Base-by-base conservation (phyloP, 2,888 invertebrate species). In the Nomada goodeniana region DNA sequence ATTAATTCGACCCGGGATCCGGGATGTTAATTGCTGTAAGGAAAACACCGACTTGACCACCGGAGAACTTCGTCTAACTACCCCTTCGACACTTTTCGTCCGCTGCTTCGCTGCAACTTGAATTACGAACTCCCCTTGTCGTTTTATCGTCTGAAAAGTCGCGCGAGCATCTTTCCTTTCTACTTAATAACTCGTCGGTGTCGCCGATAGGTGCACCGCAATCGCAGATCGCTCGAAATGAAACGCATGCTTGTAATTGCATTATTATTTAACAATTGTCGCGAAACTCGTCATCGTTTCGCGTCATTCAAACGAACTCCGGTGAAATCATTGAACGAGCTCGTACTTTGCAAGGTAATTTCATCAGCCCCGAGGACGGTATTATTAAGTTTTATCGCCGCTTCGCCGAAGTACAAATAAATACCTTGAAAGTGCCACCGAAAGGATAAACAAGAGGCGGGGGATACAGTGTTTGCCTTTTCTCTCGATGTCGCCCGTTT, bases 381-480 rank as follows among this genome's bases (percentile, higher is more conserved):
- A 50, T 57, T 63, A 63, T 53, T 26, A 63, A 64, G 50, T 44
- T 64, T 47, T 20, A 55, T 64, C 64, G 47, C 47, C 2, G 36
- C 23, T 29, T 23, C 11, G 44, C 13, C 50, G 10, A 44, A 47
- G 55, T 23, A 55, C 9, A 67, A 13, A 65, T 76, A 77, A 69
- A 64, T 88, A 95, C 96, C 95, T 95, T 95, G 74, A 94, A 94
- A 50, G 94, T 95, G 9, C 93, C 95, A 73, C 95, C 95, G 84
- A 94, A 95, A 0, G 95, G 95, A 87, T 94, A 95, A 0, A 95
- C 94, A 10, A 96, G 86, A 0, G 95, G 95, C 5, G 95, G 85
- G 11, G 89, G 77, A 84, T 95, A 82, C 63, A 90, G 72, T 55
- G 87, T 73, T 64, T 90, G 83, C 64, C 86, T 89, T 72, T 84